phyloP scores from a whole-genome alignment of 2,888 invertebrate species.

The Cheilosia variabilis region DNA sequence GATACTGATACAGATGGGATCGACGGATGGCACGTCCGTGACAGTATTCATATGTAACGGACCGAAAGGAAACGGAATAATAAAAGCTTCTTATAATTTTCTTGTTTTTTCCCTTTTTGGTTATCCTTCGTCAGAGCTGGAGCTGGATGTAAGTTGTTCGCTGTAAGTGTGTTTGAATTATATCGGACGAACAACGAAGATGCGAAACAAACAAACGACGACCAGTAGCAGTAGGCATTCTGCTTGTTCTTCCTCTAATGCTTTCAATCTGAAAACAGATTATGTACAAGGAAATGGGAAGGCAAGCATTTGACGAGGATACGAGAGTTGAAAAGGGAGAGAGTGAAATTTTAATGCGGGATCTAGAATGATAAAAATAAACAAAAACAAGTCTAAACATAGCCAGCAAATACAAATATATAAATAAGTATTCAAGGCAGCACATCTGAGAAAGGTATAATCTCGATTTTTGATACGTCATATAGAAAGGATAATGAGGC shows the following conservation, averaged over 20 bases:
- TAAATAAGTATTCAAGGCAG: not conserved
- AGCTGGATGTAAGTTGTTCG: slow-evolving; percentile 29
- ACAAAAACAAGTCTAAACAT: slow-evolving; percentile 33
- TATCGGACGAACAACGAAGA: not conserved
- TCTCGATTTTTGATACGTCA: not conserved
- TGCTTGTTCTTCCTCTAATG: not conserved
- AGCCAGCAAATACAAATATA: not conserved
- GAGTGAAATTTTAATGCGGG: slow-evolving; percentile 29
- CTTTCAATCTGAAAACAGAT: slow-evolving; percentile 50
- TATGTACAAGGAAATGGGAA: slow-evolving; percentile 33
- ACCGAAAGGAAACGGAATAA: slow-evolving; percentile 16
- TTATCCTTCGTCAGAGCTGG: slow-evolving; percentile 33
- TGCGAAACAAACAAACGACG: not conserved
- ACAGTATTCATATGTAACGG: slow-evolving; percentile 30
- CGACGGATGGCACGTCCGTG: not conserved
- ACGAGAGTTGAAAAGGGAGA: slow-evolving; percentile 34
- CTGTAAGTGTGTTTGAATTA: slow-evolving; percentile 21
- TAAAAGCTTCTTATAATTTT: slow-evolving; percentile 19
- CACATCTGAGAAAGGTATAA: not conserved
- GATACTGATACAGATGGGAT: slow-evolving; percentile 46
- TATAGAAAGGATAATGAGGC: not conserved
- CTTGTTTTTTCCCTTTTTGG: not conserved
- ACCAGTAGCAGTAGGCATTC: not conserved
- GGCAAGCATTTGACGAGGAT: slow-evolving; percentile 27
- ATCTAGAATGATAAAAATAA: slow-evolving; percentile 27